Conservation (phyloP, 2,113 vertebrate genomes). For the Neodontobutis hainanensis region DNA sequence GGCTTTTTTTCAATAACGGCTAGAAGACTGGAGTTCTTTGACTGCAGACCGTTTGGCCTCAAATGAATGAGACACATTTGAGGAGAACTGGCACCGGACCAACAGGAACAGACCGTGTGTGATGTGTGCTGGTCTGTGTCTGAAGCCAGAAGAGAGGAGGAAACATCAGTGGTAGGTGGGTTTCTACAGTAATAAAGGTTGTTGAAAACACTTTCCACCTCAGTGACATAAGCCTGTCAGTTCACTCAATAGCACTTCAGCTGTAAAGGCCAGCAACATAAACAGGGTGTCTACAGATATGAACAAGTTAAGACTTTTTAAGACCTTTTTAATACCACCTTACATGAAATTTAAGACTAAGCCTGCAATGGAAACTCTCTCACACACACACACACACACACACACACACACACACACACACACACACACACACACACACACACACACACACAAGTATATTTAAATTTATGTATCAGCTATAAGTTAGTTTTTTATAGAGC, state of each 20-base stretch:
- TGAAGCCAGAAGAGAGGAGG: background rate
- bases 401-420: no score
- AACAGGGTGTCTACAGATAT: no score
- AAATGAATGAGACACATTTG: slow-evolving; percentile 50
- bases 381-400: no score
- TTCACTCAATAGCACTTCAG: slow-evolving; percentile 40
- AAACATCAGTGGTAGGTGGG: slow-evolving; percentile 6
- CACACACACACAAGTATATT: no score
- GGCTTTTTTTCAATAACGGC: slow-evolving; percentile 3
- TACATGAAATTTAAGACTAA: no score
- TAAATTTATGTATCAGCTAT: no score
- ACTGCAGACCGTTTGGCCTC: slow-evolving; percentile 34
- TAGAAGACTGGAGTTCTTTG: slow-evolving; percentile 52
- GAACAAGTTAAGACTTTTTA: no score
- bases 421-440: no score
- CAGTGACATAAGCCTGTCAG: slow-evolving; percentile 15
- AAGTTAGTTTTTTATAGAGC: no score
- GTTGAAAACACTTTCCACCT: slow-evolving; percentile 47
- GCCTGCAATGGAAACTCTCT: no score
- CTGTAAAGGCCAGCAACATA: slow-evolving; percentile 27
- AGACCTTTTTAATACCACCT: no score
- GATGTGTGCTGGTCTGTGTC: slow-evolving; percentile 10
- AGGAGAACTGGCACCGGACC: slow-evolving; percentile 39
- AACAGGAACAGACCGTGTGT: slow-evolving; percentile 22
- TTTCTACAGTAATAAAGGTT: slow-evolving; percentile 34